phyloP scores from a whole-genome alignment of 2,113 vertebrate genomes.

The Aegithalos caudatus region DNA sequence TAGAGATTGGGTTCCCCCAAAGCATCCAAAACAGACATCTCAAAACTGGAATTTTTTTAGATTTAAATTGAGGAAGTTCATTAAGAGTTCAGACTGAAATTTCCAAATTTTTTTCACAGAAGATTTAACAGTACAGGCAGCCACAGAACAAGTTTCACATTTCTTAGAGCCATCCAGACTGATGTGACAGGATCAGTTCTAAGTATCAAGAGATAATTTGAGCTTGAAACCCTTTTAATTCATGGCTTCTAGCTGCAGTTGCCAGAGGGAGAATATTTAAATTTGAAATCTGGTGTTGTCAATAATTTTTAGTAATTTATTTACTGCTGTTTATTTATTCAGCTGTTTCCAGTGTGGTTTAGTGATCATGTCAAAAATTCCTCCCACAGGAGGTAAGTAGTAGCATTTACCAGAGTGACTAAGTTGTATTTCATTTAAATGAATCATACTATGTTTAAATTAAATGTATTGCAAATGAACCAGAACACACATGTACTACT shows the following conservation, averaged over 20 bases:
- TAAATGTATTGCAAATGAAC: not conserved
- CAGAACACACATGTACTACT: not conserved
- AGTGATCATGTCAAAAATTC: not conserved
- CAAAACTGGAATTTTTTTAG: not conserved
- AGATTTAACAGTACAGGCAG: not conserved
- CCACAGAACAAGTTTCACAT: not conserved
- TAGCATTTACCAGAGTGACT: not conserved
- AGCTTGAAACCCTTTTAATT: not conserved
- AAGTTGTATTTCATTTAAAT: not conserved
- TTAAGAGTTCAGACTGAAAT: not conserved
- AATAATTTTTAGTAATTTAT: not conserved
- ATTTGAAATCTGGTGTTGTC: not conserved
- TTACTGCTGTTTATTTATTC: not conserved
- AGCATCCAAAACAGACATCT: not conserved
- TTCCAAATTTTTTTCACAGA: accelerated
- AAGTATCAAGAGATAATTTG: not conserved
- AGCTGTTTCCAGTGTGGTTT: not conserved
- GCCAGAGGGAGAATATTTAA: not conserved
- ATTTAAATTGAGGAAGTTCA: not conserved
- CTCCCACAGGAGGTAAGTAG: not conserved
- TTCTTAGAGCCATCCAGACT: not conserved
- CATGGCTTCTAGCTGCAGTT: not conserved
- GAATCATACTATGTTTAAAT: not conserved
- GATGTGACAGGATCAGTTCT: not conserved
- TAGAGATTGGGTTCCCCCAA: not conserved